Conservation (phyloP, 2,797 vertebrate genomes). For the Tarsius wallacei region DNA sequence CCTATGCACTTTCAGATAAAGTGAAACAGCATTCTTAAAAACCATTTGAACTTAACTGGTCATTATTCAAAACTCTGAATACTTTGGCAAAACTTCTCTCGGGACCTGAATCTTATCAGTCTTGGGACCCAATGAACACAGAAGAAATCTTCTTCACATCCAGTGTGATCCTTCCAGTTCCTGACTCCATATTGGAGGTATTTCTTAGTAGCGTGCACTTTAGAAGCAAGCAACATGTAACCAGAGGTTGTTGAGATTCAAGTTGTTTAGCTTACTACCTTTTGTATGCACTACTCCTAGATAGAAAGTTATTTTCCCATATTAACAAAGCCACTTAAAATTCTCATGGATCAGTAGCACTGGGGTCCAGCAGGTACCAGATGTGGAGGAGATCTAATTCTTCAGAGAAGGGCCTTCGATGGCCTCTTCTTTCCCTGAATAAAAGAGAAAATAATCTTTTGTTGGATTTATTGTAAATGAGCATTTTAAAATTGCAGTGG, state of each 20-base stretch:
- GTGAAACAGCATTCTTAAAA: neutral
- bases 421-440: neutral
- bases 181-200: neutral
- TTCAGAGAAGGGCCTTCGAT: neutral
- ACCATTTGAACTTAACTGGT: neutral
- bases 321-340: neutral
- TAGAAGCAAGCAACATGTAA: neutral
- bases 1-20: neutral
- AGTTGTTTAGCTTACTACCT: neutral
- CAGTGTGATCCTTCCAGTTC: too few relatives aligned
- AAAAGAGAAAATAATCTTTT: neutral
- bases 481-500: neutral
- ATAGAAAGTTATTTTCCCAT: neutral
- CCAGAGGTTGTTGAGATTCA: neutral
- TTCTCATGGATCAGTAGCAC: neutral
- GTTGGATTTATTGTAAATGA: neutral
- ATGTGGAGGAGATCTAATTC: fast-evolving
- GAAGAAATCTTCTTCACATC: neutral
- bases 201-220: neutral
- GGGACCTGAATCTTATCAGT: neutral
- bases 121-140: neutral
- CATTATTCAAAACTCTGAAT: neutral
- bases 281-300: neutral
- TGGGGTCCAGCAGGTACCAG: neutral
- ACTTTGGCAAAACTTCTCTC: neutral